phyloP scores from a whole-genome alignment of 2,888 invertebrate genomes.

The Rapana venosa region DNA sequence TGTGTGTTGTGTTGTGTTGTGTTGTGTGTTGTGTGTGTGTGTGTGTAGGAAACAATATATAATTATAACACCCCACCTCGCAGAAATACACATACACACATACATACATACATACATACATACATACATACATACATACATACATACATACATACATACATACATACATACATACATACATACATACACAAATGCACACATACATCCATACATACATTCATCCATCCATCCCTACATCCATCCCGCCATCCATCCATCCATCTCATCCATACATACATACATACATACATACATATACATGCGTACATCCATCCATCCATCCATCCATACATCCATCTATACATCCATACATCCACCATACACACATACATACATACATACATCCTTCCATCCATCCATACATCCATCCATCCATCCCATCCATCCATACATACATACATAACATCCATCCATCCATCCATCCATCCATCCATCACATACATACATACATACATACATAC shows the following conservation, averaged over 20 bases:
- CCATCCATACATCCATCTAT: not conserved
- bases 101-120: no score
- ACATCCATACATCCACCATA: not conserved
- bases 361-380: not conserved
- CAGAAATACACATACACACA: no score
- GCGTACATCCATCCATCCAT: not conserved
- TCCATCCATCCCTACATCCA: not conserved
- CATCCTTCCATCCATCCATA: not conserved
- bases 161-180: constrained; percentile 10
- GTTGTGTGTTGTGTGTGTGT: no score
- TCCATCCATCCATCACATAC: not conserved
- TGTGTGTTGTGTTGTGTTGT: no score
- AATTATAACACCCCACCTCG: no score
- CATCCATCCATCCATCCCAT: no score
- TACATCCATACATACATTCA: not conserved
- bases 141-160: not conserved
- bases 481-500: not conserved
- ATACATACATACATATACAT: not conserved
- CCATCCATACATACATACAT: not conserved
- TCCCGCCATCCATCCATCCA: not conserved
- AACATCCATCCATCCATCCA: not conserved
- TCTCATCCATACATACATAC: not conserved
- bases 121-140: not conserved
- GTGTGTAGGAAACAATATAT: no score
- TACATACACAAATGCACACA: constrained; percentile 13